Evolutionary conservation across 1,140 invertebrate species (phyloP), one percentile per base, ranked within the genome.

Genomic region (Cherax destructor): DNA sequence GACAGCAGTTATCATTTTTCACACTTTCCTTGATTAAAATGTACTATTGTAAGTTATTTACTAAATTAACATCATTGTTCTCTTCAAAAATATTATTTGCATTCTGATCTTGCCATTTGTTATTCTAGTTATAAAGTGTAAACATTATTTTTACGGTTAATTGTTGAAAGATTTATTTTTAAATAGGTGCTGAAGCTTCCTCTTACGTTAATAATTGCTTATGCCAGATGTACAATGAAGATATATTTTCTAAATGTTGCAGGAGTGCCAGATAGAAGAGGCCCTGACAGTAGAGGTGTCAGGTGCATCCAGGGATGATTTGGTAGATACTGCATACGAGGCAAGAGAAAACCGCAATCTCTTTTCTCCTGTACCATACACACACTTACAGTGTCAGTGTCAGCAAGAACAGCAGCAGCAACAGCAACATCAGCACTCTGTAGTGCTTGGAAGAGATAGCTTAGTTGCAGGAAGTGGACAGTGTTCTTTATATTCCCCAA

Each of bases 181-280:
- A 56, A 56, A 56, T 13, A 6, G 52, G 13, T 56, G 52, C 52
- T 56, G 13, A 13, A 56, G 52, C 52, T 13, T 56, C 9, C 13
- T 56, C 13, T 56, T 56, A 3, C 3, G 52, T 56, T 56, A 10
- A 56, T 10, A 56, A 10, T 10, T 56, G 52, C 52, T 10, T 56
- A 56, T 56, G 52, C 9, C 13, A 56, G 9, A 56, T 56, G 52
- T 56, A 56, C 52, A 13, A 6, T 56, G 52, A 9, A 56, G 52
- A 56, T 56, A 56, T 9, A 13, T 56, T 56, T 52, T 61, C 47
- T 49, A 41, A 56, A 9, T 85, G 6, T 88, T 79, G 16, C 56
- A 92, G 86, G 88, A 85, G 30, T 92, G 86, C 49, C 79, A 79
- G 59, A 83, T 91, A 59, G 92, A 91, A 83, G 86, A 85, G 50